phyloP scores from a whole-genome alignment of 2,113 vertebrate genomes.

The Rynchops niger region DNA sequence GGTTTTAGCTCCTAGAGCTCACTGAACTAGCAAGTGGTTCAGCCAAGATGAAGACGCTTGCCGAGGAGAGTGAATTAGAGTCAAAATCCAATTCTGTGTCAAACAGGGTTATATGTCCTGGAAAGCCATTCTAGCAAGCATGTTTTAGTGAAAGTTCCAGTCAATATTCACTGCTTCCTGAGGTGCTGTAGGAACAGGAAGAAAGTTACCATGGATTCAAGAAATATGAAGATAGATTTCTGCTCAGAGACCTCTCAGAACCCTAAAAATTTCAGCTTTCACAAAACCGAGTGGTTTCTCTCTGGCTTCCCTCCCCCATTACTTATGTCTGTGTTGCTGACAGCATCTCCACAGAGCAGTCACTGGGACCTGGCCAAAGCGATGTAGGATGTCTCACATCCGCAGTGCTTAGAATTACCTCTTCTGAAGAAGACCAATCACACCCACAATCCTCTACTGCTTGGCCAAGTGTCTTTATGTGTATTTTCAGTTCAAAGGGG shows the following conservation, averaged over 20 bases:
- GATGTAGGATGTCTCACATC: not conserved
- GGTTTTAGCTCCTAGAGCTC: not conserved
- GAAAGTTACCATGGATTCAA: not conserved
- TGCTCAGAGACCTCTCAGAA: not conserved
- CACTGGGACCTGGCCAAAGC: not conserved
- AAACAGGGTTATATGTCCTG: not conserved
- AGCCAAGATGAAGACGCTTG: not conserved
- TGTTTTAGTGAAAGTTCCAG: not conserved
- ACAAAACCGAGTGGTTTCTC: not conserved
- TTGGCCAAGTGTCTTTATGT: not conserved
- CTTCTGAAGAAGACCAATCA: not conserved
- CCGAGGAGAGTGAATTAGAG: not conserved
- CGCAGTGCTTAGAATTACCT: not conserved
- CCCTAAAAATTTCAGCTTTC: not conserved
- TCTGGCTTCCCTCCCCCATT: not conserved
- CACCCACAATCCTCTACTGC: not conserved
- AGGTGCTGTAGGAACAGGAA: not conserved
- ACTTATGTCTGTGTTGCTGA: not conserved
- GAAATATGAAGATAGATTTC: not conserved
- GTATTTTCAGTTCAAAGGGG: not conserved
- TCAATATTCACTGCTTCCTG: not conserved
- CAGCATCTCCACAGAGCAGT: not conserved
- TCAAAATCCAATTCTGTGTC: not conserved
- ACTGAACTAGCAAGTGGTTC: not conserved
- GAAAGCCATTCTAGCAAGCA: not conserved